Percentiles rank a stretch among this genome's conserved stretches.
These are phyloP conservation scores for Metaphire vulgaris DNA, from an alignment of 1,140 invertebrate genomes.

Conservation along the genomic window DNA sequence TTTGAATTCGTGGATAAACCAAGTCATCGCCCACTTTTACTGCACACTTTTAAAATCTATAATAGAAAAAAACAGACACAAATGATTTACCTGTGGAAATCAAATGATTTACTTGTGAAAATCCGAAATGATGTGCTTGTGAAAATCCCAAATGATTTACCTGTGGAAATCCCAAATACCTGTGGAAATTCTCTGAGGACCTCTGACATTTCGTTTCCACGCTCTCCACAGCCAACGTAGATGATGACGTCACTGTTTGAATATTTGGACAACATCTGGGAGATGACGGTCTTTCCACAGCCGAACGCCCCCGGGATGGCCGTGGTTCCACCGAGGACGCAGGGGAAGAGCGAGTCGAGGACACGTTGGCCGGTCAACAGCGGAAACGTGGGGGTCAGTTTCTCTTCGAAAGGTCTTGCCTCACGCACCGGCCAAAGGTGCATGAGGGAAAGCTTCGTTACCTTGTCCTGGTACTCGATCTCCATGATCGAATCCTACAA, in stretches of 20 bases:
- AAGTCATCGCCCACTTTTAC: too few relatives aligned
- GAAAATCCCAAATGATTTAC: too few relatives aligned
- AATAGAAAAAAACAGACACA: not conserved
- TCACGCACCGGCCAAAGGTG: slow-evolving; percentile 82
- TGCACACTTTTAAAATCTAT: too few relatives aligned
- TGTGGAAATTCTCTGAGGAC: slow-evolving; percentile 98
- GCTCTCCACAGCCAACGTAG: slow-evolving; percentile 93
- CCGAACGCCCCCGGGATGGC: slow-evolving; percentile 97
- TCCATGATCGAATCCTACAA: slow-evolving; percentile 81
- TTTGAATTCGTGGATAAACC: too few relatives aligned
- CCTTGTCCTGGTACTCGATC: slow-evolving; percentile 96
- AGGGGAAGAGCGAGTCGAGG: slow-evolving; percentile 95
- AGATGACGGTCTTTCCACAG: slow-evolving; percentile 99
- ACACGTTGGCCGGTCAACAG: slow-evolving; percentile 93
- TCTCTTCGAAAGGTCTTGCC: slow-evolving; percentile 90
- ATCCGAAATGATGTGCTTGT: too few relatives aligned
- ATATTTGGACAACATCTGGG: slow-evolving; percentile 96
- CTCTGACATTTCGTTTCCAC: slow-evolving; percentile 88
- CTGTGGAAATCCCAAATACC: too few relatives aligned
- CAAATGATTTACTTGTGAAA: too few relatives aligned
- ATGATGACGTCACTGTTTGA: slow-evolving; percentile 99
- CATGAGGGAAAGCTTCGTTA: slow-evolving; percentile 70
- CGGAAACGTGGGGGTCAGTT: slow-evolving; percentile 95
- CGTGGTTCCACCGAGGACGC: slow-evolving; percentile 96
- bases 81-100: too few relatives aligned